Percentiles rank a stretch among this genome's conserved stretches.
Evolutionary conservation across 2,888 invertebrate species (phyloP).

Genomic region (Drosophila pseudotakahashii): DNA sequence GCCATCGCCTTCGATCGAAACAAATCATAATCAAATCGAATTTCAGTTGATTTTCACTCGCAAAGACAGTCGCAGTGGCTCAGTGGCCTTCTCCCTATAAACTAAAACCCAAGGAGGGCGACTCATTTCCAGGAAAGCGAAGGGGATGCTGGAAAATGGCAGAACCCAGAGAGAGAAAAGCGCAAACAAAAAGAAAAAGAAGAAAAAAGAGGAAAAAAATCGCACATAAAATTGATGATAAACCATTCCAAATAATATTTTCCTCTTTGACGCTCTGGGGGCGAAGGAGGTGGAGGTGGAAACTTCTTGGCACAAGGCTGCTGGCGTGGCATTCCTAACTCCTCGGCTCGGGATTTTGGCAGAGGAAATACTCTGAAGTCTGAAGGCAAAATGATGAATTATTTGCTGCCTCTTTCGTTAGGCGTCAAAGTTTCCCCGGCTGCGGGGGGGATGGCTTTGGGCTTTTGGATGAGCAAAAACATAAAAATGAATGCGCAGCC

Average conservation of each 20-base stretch:
- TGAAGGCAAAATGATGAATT: slow-evolving; percentile 78
- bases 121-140: slow-evolving; percentile 49
- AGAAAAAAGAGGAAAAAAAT: slow-evolving; percentile 50
- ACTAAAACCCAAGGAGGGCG: slow-evolving; percentile 16
- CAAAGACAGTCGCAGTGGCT: slow-evolving; percentile 66
- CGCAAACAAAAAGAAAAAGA: slow-evolving; percentile 31
- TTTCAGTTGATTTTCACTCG: slow-evolving; percentile 78
- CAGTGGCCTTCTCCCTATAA: slow-evolving; percentile 36
- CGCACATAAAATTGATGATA: slow-evolving; percentile 80
- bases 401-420: slow-evolving; percentile 81
- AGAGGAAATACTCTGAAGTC: slow-evolving; percentile 71
- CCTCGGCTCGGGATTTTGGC: slow-evolving; percentile 58
- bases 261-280: slow-evolving; percentile 44
- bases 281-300: slow-evolving; percentile 15
- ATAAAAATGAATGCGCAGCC: slow-evolving; percentile 69
- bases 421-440: slow-evolving; percentile 71
- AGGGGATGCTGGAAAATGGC: slow-evolving; percentile 29
- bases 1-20: slow-evolving; percentile 65
- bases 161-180: slow-evolving; percentile 7
- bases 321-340: slow-evolving; percentile 53
- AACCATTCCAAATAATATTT: slow-evolving; percentile 81
- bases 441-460: slow-evolving; percentile 17
- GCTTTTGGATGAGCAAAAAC: slow-evolving; percentile 68
- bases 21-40: slow-evolving; percentile 80
- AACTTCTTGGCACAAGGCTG: slow-evolving; percentile 54